Conservation (phyloP, 2,888 invertebrate species). For the Cancer borealis region DNA sequence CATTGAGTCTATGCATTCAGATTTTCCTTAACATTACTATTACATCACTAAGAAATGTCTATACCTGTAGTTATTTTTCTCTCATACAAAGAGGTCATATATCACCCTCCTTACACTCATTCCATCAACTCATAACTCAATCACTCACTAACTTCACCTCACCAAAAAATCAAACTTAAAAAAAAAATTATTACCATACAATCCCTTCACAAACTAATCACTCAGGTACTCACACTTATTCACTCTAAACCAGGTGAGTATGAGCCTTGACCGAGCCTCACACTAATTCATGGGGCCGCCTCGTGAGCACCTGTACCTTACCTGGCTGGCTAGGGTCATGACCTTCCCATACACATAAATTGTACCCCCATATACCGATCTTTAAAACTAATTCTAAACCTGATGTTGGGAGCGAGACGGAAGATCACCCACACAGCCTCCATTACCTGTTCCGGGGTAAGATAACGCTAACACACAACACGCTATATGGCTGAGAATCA, state of each 20-base stretch:
- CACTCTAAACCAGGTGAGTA: no score
- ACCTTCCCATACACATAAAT: conserved; percentile 29
- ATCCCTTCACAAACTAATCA: no score
- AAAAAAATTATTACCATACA: no score
- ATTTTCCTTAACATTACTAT: no score
- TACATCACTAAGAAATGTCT: not conserved
- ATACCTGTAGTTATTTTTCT: no score
- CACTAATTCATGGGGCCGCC: not conserved
- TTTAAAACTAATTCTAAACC: conserved; percentile 29
- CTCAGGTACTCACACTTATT: not conserved
- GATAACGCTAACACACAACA: not conserved
- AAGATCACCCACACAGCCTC: not conserved
- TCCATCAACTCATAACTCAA: no score
- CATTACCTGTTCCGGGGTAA: not conserved
- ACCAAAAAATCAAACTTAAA: no score
- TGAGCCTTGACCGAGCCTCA: not conserved
- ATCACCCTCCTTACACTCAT: no score
- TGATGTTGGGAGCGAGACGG: not conserved
- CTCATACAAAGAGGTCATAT: not conserved
- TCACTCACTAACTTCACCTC: no score
- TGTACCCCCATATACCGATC: conserved; percentile 29
- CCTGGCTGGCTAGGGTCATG: not conserved
- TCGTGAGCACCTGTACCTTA: conserved; percentile 21
- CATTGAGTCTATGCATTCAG: no score
- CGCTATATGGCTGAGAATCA: not conserved